phyloP scores from a whole-genome alignment of 2,888 invertebrate genomes.

The Andrena praecox region DNA sequence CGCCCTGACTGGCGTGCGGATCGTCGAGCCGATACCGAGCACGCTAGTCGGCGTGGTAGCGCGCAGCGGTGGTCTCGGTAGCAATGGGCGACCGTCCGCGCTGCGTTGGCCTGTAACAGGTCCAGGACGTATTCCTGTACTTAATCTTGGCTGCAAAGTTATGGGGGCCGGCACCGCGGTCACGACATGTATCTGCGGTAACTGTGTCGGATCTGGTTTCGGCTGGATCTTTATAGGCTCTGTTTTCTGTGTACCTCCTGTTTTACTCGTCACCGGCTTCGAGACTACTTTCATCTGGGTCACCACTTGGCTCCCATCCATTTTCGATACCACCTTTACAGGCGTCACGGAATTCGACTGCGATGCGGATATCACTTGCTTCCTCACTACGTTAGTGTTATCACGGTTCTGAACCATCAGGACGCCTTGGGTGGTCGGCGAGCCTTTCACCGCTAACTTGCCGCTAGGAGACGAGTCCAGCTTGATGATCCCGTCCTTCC shows the following conservation, averaged over 20 bases:
- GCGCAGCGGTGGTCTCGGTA: constrained; percentile 79
- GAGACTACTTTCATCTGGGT: constrained; percentile 84
- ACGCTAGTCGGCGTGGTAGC: constrained; percentile 77
- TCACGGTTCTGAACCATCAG: constrained; percentile 83
- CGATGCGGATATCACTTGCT: constrained; percentile 79
- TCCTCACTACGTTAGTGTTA: constrained; percentile 79
- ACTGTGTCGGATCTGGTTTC: constrained; percentile 81
- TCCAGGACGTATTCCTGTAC: constrained; percentile 75
- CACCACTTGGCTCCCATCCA: constrained; percentile 83
- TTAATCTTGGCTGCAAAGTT: constrained; percentile 77
- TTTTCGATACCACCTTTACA: constrained; percentile 82
- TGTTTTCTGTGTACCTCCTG: constrained; percentile 74
- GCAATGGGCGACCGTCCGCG: constrained; percentile 77
- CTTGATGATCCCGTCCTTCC: constrained; percentile 91
- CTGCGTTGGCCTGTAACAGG: constrained; percentile 72
- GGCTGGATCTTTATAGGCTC: constrained; percentile 84
- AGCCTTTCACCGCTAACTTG: constrained; percentile 85
- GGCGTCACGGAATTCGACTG: constrained; percentile 80
- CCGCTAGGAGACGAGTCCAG: constrained; percentile 88
- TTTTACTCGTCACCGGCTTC: constrained; percentile 73
- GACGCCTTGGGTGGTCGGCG: constrained; percentile 75
- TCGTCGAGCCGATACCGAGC: constrained; percentile 74
- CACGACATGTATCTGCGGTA: constrained; percentile 83
- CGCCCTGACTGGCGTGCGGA: constrained; percentile 79
- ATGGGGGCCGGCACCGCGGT: constrained; percentile 80